phyloP scores from a whole-genome alignment of 1,140 invertebrate species.

The Drosophila sproati region DNA sequence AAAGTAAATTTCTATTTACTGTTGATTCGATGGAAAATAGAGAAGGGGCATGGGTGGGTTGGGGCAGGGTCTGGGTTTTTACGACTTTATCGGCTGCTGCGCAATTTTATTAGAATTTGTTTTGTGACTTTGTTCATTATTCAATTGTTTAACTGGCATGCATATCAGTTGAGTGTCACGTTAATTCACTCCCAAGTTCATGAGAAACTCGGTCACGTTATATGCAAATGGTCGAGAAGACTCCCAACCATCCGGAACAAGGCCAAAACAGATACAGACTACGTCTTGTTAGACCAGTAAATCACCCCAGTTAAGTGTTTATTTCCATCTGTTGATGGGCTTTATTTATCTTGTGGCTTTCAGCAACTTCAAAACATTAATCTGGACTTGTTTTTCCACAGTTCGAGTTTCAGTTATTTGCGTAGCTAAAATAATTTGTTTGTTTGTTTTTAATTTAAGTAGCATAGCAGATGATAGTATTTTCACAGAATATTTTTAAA shows the following conservation, averaged over 20 bases:
- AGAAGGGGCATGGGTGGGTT: neutral
- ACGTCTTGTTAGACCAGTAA: slow-evolving; percentile 6
- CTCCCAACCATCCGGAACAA: slow-evolving; percentile 27
- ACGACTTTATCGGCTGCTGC: slow-evolving; percentile 40
- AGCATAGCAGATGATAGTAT: too few relatives aligned
- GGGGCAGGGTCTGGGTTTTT: neutral
- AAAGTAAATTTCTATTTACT: slow-evolving; percentile 38
- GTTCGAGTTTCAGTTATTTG: neutral
- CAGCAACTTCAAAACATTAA: neutral
- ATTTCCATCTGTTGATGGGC: neutral
- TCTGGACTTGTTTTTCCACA: too few relatives aligned
- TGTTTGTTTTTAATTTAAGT: too few relatives aligned
- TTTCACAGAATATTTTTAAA: too few relatives aligned
- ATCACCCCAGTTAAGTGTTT: slow-evolving; percentile 11
- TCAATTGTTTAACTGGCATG: slow-evolving; percentile 23
- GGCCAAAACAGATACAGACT: slow-evolving; percentile 7
- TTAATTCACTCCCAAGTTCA: slow-evolving; percentile 17
- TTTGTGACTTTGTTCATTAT: slow-evolving; percentile 22
- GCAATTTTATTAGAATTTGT: slow-evolving; percentile 67
- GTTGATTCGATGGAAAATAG: neutral
- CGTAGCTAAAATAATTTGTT: too few relatives aligned
- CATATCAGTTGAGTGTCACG: slow-evolving; percentile 19
- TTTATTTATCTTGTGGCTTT: neutral
- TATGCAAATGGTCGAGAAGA: slow-evolving; percentile 26
- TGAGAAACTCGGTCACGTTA: slow-evolving; percentile 13